Evolutionary conservation across 2,113 vertebrate genomes (phyloP).

Genomic region (Labeo rohita): DNA sequence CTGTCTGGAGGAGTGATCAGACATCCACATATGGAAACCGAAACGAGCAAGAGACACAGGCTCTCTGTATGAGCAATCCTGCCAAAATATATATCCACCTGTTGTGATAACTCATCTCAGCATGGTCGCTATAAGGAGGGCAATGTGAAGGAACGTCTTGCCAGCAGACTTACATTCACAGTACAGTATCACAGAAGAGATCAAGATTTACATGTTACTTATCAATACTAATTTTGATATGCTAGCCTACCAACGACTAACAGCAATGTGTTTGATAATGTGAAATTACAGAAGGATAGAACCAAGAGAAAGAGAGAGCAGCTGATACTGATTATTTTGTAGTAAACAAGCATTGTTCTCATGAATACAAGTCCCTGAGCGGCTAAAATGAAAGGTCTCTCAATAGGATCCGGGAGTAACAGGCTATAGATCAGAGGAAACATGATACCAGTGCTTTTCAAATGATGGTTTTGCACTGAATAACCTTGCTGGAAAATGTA

Average conservation of each 20-base stretch:
- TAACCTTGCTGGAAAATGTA: neutral
- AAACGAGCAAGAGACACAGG: neutral
- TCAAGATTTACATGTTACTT: neutral
- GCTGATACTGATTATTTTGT: conserved; percentile 1
- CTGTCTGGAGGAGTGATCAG: neutral
- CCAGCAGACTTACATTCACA: neutral
- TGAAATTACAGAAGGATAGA: neutral
- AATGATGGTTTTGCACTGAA: conserved; percentile 26
- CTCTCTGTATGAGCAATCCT: neutral
- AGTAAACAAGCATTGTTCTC: conserved; percentile 2
- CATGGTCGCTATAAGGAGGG: neutral
- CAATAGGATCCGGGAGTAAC: conserved; percentile 7
- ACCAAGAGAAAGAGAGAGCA: neutral
- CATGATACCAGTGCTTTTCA: conserved; percentile 29
- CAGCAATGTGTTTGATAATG: neutral
- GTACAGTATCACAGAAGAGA: neutral
- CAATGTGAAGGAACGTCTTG: neutral
- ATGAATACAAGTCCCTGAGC: neutral
- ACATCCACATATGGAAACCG: neutral
- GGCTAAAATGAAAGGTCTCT: neutral
- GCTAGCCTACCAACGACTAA: neutral
- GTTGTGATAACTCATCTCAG: neutral
- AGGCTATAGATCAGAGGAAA: conserved; percentile 18
- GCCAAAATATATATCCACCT: neutral
- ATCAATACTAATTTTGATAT: neutral